Base-by-base conservation (phyloP, 1,140 invertebrate species). In the Anoplophora glabripennis region DNA sequence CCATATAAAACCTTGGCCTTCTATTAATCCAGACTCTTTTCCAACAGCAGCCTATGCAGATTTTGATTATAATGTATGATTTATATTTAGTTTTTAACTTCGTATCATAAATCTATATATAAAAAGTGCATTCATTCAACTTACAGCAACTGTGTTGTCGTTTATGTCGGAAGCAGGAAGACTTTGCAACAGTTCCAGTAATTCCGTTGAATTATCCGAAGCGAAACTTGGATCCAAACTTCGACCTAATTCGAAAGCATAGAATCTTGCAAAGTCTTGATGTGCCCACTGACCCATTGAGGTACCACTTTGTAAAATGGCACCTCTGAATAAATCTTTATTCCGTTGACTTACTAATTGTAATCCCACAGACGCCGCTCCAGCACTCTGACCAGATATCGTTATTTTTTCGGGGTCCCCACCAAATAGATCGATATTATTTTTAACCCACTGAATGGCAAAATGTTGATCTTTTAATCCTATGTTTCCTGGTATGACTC, bases 401-500 rank as follows among this genome's bases (percentile, higher is more conserved):
- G 51, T 53, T 42, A 53, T 21, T 5, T 40, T 38, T 7, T 17
- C 36, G 7, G 51, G 35, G 18, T 53, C 40, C 10, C 51, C 51
- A 14, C 51, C 51, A 8, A 53, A 53, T 41, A 17, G 11, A 10
- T 14, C n/a, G 4, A 53, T 53, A n/a, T 53, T 53, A 7, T 34
- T 40, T 4, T 53, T 40, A 8, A 40, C 36, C 51, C 51, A 53
- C 10, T 42, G 12, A 15, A 53, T 14, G 11, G 51, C 51, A 10
- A 53, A 11, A n/a, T 1, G 9, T n/a, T 53, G 51, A 12, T 53
- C 51, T 40, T 40, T 53, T 10, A 53, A 36, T 7, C 51, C 37
- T 7, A 17, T 21, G 11, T 53, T 53, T 7, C n/a, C 51, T 0
- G 51, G 36, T n/a, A 42, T 28, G 5, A 53, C 38, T n/a, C 10